phyloP scores from a whole-genome alignment of 2,113 vertebrate genomes.

The Piprites chloris region DNA sequence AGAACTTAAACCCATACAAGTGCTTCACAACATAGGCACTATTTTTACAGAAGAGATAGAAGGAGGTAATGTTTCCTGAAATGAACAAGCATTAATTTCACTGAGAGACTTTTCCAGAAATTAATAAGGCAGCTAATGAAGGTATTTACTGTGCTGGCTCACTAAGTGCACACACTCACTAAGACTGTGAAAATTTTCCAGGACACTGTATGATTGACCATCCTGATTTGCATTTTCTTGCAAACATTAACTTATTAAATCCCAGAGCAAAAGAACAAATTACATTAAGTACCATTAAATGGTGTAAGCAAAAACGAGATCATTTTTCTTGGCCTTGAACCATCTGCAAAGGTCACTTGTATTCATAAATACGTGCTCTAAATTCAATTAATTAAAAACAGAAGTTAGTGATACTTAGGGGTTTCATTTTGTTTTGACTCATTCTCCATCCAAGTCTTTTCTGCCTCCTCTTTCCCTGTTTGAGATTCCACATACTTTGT shows the following conservation, averaged over 20 bases:
- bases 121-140: neutral
- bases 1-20: neutral
- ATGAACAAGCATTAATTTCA: neutral
- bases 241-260: conserved; percentile 4
- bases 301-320: neutral
- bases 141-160: neutral
- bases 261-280: neutral
- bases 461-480: conserved; percentile 27
- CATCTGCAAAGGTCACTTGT: conserved; percentile 59
- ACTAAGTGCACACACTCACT: neutral
- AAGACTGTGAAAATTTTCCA: neutral
- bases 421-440: conserved; percentile 50
- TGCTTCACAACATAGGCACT: neutral
- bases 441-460: conserved; percentile 53
- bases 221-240: neutral
- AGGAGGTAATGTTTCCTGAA: neutral
- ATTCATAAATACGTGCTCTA: conserved; percentile 54
- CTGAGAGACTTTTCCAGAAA: neutral
- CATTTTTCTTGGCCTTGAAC: conserved; percentile 44
- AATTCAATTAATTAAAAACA: conserved; percentile 70
- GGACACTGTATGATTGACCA: neutral
- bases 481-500: conserved; percentile 45
- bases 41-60: neutral
- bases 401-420: conserved; percentile 51
- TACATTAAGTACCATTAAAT: neutral